Evolutionary conservation across 2,797 vertebrate genomes (phyloP), one percentile per base, ranked within the genome.

Genomic region (Lutjanus campechanus): DNA sequence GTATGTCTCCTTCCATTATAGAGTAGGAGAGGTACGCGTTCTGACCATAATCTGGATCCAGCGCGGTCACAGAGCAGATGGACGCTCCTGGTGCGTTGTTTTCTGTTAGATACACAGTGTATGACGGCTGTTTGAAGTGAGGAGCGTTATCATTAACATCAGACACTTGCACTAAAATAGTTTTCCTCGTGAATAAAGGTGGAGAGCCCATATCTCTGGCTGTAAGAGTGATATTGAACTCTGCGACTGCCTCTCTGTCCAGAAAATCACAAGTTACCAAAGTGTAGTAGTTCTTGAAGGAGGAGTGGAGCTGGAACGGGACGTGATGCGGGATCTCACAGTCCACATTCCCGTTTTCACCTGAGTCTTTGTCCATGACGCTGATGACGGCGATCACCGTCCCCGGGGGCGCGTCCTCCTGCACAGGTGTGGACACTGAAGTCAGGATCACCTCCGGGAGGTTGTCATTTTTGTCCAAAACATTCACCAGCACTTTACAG

Each of bases 91-190:
- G 97, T 0, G 96, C 96, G 0, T 98, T 98, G 79, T 98, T 98
- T 89, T 98, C 97, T 1, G 95, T 95, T 88, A 99, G 79, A 0
- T 97, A 98, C 20, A 97, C 96, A 0, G 96, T 96, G 68, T 98
- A 97, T 8, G 96, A 97, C 0, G 97, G 96, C 84, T 97, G 97
- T 7, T 95, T 90, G 88, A 98, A 98, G 22, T 59, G 90, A 0
- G 97, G 97, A 0, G 95, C 93, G 0, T 98, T 98, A 71, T 98
- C 97, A 0, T 99, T 99, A 49, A 97, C 94, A 0, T 97, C 98
- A 0, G 96, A 97, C 36, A 99, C 97, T 0, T 95, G 93, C 8
- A 99, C 93, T 0, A 94, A 86, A 44, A 99, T 90, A 1, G 89
- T 96, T 88, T 94, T 96, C 0, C 77, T 90, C 4, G 96, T 96